Base-by-base conservation (phyloP, 2,797 vertebrate genomes). In the Hemitrygon akajei region DNA sequence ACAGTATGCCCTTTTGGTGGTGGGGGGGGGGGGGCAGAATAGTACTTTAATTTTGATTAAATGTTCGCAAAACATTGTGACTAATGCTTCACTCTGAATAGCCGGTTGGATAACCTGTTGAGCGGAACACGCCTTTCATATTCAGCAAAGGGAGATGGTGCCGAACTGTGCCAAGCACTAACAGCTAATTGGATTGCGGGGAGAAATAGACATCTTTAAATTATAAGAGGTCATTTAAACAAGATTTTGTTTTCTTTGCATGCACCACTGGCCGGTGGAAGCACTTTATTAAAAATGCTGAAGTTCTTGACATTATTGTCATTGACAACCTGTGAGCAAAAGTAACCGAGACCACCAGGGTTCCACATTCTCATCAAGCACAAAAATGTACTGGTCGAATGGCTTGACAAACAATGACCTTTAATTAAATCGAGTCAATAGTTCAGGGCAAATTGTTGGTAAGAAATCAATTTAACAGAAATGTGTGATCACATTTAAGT, bases 361-460 rank as follows among this genome's bases (percentile, higher is more conserved):
- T 91, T 93, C 91, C 71, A 93, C 91, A 56, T 75, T 56, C 76
- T 75, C 71, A 76, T 76, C 91, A 93, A 47, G 56, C 91, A 7
- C 66, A 56, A 93, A 91, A 93, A 75, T 93, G 73, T 18, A 75
- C 73, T 93, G 40, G 91, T 93, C 91, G 25, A 93, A 56, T 56
- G 27, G 25, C 40, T 93, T 75, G 91, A 76, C 71, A 75, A 93
- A 76, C 91, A 93, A 93, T 58, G 91, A 93, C 91, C 91, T 93
- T 93, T 93, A 93, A 93, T 93, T 93, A 93, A 93, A 93, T 93
- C 91, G 27, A 93, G 91, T 93, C 91, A 93, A 93, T 93, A 93
- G 37, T 93, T 93, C 69, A 58, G 37, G 71, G 76, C 91, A 93
- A 93, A 93, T 93, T 93, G 91, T 93, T 93, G 91, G 91, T 75